Conservation (phyloP, 2,888 invertebrate species). For the Ormyrus labotus region DNA sequence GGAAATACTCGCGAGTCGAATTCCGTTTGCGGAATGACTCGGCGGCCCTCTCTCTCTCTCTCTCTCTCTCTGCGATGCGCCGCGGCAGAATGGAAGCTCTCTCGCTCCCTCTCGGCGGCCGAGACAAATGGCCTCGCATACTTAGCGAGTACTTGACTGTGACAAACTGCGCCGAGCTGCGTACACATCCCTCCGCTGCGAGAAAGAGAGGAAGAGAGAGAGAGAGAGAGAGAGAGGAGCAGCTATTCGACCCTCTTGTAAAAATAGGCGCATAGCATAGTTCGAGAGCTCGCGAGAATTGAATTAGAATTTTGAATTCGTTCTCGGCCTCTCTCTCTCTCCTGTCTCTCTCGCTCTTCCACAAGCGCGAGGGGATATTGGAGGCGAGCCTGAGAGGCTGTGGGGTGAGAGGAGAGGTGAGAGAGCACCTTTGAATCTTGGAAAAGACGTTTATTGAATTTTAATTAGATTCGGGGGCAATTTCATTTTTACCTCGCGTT, state of each 20-base stretch:
- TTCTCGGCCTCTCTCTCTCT: neutral
- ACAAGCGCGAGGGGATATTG: neutral
- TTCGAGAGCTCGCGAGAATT: slow-evolving; percentile 17
- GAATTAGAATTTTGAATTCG: slow-evolving; percentile 31
- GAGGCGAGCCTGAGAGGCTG: neutral
- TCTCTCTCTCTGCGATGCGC: neutral
- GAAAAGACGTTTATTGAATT: too few species aligned
- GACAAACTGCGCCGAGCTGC: slow-evolving; percentile 69
- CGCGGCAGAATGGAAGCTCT: slow-evolving; percentile 63
- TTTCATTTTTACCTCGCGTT: too few species aligned
- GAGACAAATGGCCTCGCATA: slow-evolving; percentile 73
- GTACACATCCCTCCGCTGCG: slow-evolving; percentile 1
- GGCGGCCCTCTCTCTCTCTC: neutral
- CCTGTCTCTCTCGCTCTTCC: too few species aligned
- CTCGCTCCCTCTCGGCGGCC: neutral
- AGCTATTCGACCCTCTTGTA: neutral
- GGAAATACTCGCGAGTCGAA: slow-evolving; percentile 53
- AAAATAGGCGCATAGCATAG: slow-evolving; percentile 13
- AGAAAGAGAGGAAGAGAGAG: neutral
- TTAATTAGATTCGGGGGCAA: too few species aligned
- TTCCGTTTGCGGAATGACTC: slow-evolving; percentile 63
- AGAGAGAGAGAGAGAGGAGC: slow-evolving; percentile 20
- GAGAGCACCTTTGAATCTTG: neutral
- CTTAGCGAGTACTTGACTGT: slow-evolving; percentile 73
- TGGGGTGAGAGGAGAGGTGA: neutral